phyloP scores from a whole-genome alignment of 2,888 invertebrate genomes.

The Lepidocyrtoides sp. region DNA sequence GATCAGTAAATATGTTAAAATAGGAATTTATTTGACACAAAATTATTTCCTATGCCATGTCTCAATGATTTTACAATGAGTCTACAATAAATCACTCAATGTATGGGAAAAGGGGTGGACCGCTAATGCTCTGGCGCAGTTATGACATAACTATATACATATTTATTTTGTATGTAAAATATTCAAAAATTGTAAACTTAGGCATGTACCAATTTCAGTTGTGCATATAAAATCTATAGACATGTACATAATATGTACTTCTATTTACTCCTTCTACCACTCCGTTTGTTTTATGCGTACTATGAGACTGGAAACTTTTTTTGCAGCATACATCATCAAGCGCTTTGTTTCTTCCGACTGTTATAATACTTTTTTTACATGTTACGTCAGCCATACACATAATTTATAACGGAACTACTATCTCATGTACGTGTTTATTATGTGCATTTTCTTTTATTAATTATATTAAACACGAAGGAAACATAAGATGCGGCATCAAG shows the following conservation, averaged over 20 bases:
- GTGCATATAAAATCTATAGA: too few species aligned
- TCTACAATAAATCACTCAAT: conserved; percentile 54
- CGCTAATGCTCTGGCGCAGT: conserved; percentile 56
- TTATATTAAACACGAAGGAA: too few species aligned
- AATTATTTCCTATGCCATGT: conserved; percentile 64
- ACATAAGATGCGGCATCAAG: not conserved
- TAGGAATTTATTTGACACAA: conserved; percentile 66
- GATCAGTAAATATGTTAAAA: conserved; percentile 65
- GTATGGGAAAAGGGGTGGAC: not conserved
- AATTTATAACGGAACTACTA: not conserved
- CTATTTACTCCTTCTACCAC: not conserved
- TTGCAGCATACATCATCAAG: not conserved
- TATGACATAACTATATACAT: not conserved
- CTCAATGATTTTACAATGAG: conserved; percentile 67
- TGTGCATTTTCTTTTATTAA: too few species aligned
- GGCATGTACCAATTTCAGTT: not conserved
- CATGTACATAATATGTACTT: not conserved
- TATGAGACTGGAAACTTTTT: not conserved
- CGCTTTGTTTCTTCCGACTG: not conserved
- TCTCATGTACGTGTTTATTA: too few species aligned
- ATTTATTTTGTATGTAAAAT: not conserved
- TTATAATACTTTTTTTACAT: conserved; percentile 14
- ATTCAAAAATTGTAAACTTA: not conserved
- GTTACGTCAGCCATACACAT: not conserved
- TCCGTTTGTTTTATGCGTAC: not conserved